These are phyloP conservation scores for Saccopteryx leptura DNA, from an alignment of 2,113 vertebrate species.

Conservation along the genomic window DNA sequence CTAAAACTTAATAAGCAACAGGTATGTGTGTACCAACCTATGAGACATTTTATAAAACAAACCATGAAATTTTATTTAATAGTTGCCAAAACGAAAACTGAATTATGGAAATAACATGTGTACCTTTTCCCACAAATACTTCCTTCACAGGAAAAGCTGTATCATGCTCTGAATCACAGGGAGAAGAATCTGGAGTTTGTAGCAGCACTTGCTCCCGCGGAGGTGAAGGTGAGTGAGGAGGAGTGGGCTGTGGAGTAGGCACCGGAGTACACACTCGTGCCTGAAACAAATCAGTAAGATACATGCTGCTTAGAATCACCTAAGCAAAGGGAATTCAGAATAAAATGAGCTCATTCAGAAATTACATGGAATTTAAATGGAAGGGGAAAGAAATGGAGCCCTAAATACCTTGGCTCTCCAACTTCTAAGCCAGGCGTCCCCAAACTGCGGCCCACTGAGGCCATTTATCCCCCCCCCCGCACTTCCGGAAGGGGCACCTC, in stretches of 20 bases:
- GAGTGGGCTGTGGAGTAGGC: conserved; percentile 91
- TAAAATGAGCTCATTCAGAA: neutral
- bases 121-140: conserved; percentile 86
- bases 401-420: neutral
- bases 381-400: neutral
- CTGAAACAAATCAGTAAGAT: conserved; percentile 64
- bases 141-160: conserved; percentile 62
- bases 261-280: conserved; percentile 87
- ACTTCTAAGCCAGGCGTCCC: neutral
- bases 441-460: too few relatives aligned
- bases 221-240: conserved; percentile 86
- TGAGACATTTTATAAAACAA: conserved; percentile 44
- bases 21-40: neutral
- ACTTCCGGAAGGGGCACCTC: too few relatives aligned
- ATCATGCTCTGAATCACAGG: conserved; percentile 84
- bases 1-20: conserved; percentile 43
- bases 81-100: conserved; percentile 23
- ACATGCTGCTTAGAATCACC: neutral
- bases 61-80: conserved; percentile 37
- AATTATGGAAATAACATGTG: conserved; percentile 56
- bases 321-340: neutral
- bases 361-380: neutral
- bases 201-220: conserved; percentile 80
- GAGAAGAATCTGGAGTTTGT: conserved; percentile 90
- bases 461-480: too few relatives aligned